phyloP scores from a whole-genome alignment of 2,888 invertebrate genomes.

The Heliconius ethilla region DNA sequence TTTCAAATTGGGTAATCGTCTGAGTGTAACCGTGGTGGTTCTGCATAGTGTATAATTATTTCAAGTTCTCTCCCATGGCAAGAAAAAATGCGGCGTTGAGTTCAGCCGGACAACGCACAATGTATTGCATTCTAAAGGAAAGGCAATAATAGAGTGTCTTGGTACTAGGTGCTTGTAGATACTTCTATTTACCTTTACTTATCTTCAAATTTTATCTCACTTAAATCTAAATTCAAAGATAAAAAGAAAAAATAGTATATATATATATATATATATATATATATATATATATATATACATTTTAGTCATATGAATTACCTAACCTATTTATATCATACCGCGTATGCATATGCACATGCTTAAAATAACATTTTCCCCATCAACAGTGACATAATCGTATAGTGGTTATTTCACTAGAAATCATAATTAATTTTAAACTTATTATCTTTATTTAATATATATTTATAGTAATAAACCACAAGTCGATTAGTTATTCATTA shows the following conservation, averaged over 20 bases:
- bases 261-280: not conserved
- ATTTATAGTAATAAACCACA: not conserved
- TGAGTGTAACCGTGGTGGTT: too few relatives aligned
- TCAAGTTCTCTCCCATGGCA: not conserved
- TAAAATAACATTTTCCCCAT: slow-evolving; percentile 9
- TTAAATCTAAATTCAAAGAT: too few relatives aligned
- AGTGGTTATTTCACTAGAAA: not conserved
- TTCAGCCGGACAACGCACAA: not conserved
- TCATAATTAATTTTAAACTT: not conserved
- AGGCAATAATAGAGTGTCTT: not conserved
- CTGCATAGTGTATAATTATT: too few relatives aligned
- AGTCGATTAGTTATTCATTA: not conserved
- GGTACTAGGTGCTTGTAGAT: not conserved
- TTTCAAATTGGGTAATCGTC: too few relatives aligned
- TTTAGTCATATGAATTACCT: not conserved
- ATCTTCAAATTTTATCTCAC: too few relatives aligned
- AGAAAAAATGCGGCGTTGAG: not conserved
- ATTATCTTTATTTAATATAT: not conserved
- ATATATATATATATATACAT: not conserved
- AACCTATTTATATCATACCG: not conserved
- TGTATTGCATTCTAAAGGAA: not conserved
- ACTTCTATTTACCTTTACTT: too few relatives aligned
- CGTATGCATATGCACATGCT: not conserved
- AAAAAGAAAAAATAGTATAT: too few relatives aligned
- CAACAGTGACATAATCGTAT: slow-evolving; percentile 5